Base-by-base conservation (phyloP, 2,888 invertebrate species). In the Belgica antarctica region DNA sequence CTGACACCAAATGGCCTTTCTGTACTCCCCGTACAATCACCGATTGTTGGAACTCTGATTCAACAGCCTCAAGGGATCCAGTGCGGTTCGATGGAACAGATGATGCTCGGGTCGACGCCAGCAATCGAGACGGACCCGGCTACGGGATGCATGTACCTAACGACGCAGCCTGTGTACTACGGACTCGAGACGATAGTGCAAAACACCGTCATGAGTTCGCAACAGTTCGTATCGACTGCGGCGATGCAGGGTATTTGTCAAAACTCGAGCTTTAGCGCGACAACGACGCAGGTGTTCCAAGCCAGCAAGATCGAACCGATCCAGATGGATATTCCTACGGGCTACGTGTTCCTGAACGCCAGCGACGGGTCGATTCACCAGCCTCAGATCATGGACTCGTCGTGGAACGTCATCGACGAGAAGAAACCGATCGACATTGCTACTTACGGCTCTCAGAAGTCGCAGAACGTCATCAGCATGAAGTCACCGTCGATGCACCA, bases 121-220 rank as follows among this genome's bases (percentile, higher is more conserved):
- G 84, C 85, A 0, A 76, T 86, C 66, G 86, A 86, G 77, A 85
- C 86, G 84, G 86, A 86, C 76, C 84, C 81, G 31, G 78, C 79
- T 61, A 81, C 81, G 59, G 83, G 83, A 3, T 83, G 83, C 72
- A 84, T 86, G 80, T 83, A 86, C 75, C 77, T 86, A 70, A 82
- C 85, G 52, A 87, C 87, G 15, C 89, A 89, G 74, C 90, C 90
- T 2, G 87, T 92, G 75, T 90, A 90, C 75, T 91, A 91, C 74
- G 91, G 91, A 0, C 82, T 92, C 72, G 92, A 92, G 80, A 92
- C 92, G 0, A 91, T 92, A 70, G 92, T 92, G 1, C 91, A 91
- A 78, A 92, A 92, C 75, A 92, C 92, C 2, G 90, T 92, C 0
- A 91, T 92, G 91, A 90, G 90, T n/a, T 91, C 91, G 22, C 90